phyloP scores from a whole-genome alignment of 2,888 invertebrate genomes.

The Stomorhina lunata region DNA sequence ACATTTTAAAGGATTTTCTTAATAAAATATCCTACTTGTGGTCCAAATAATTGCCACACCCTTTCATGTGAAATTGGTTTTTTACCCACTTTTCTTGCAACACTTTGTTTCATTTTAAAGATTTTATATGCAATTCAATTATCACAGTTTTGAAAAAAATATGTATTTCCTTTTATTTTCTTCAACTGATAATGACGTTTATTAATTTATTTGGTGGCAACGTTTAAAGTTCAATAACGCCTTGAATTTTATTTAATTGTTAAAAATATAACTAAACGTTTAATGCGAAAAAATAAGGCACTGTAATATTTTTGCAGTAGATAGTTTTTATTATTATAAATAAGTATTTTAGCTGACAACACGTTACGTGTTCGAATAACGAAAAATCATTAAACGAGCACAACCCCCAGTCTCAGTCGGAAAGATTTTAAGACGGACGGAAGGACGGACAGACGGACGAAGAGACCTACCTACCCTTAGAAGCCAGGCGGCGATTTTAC shows the following conservation, averaged over 20 bases:
- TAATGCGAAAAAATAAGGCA: slow-evolving; percentile 30
- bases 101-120: slow-evolving; percentile 50
- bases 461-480: not conserved
- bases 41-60: slow-evolving; percentile 59
- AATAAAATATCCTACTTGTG: slow-evolving; percentile 48
- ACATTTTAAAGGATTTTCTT: not conserved
- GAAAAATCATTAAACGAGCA: slow-evolving; percentile 9
- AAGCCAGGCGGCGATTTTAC: not conserved
- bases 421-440: too few species aligned
- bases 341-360: not conserved
- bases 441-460: not conserved
- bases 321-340: not conserved
- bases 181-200: not conserved
- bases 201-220: not conserved
- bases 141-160: slow-evolving; percentile 31
- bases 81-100: slow-evolving; percentile 49
- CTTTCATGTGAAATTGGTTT: slow-evolving; percentile 52
- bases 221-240: not conserved
- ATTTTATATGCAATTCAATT: not conserved
- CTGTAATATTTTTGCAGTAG: slow-evolving; percentile 19
- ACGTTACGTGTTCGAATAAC: slow-evolving; percentile 34
- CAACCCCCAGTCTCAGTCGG: too few species aligned
- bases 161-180: not conserved
- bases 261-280: not conserved
- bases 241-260: not conserved